Evolutionary conservation across 2,797 vertebrate genomes (phyloP), one percentile per base, ranked within the genome.

Genomic region (Melopsittacus undulatus): DNA sequence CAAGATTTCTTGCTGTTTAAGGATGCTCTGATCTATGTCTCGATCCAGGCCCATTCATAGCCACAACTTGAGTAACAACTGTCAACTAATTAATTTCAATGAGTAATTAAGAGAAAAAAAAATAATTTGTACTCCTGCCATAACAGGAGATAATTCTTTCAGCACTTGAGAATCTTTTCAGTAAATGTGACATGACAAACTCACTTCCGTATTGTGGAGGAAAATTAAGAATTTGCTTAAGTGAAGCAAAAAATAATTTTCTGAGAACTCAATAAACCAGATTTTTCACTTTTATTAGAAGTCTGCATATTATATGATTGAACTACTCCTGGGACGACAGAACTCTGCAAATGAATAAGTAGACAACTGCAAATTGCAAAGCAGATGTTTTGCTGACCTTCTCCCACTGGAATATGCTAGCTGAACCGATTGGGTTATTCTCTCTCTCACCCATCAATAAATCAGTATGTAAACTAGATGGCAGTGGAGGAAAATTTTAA

Each of bases 351-450:
- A 92, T 86, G 72, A 97, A 81, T 85, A 92, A 88, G 45, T 46
- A 94, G 85, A 83, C 83, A 94, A 92, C 88, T 57, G n/a, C 38
- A 92, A 90, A 74, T 93, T 64, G 56, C 16, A 73, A 88, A 95
- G 34, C 82, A 95, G 87, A 87, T 91, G 78, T 91, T 92, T 64
- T 63, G 26, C 22, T 96, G 70, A 91, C 92, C 78, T 85, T 19
- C 63, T 90, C 62, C 79, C 87, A 46, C 40, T 49, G 43, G 51
- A 94, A 85, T 79, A 34, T 82, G 16, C 62, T 52, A 51, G 56
- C 49, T 93, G 74, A 51, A 34, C 46, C 43, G 45, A 43, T 81
- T 92, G 83, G 42, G 61, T 72, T 91, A 83, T 94, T 85, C 32
- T 92, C 76, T 79, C 43, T 83, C 92, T 87, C 48, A 82, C 32